Percentiles rank a stretch among this genome's conserved stretches.
phyloP scores from a whole-genome alignment of 2,888 invertebrate species.

The Trachelus iudaicus region DNA sequence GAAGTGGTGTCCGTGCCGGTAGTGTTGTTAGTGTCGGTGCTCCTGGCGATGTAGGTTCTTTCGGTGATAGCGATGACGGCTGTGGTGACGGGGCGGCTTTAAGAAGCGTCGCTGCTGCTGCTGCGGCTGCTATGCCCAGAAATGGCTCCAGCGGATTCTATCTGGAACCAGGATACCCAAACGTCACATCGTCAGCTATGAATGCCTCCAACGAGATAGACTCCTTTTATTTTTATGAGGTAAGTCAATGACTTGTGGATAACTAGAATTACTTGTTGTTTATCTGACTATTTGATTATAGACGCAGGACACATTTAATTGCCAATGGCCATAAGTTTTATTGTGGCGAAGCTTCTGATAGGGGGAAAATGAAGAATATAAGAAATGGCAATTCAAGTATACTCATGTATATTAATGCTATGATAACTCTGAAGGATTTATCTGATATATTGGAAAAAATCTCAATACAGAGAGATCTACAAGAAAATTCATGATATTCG shows the following conservation, averaged over 20 bases:
- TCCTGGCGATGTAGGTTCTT: background rate
- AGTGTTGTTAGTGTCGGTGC: background rate
- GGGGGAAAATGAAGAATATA: background rate
- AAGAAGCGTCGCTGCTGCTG: background rate
- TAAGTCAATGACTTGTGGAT: constrained; percentile 35
- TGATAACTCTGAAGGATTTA: background rate
- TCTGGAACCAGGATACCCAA: constrained; percentile 34
- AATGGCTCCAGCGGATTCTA: constrained; percentile 33
- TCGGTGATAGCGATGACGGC: background rate
- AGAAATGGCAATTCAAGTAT: background rate
- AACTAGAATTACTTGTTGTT: background rate
- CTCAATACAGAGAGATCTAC: background rate
- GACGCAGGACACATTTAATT: background rate
- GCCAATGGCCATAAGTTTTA: background rate
- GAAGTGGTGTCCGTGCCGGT: background rate
- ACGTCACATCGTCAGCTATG: constrained; percentile 34
- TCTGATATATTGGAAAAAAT: background rate
- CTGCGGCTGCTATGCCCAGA: background rate
- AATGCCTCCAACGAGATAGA: constrained; percentile 59
- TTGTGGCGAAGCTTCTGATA: background rate
- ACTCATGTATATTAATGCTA: background rate
- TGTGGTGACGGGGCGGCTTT: background rate
- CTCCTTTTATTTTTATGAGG: constrained; percentile 67
- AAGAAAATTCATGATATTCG: background rate
- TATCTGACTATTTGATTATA: background rate